Evolutionary conservation across 2,888 invertebrate genomes (phyloP), one percentile per base, ranked within the genome.

Genomic region (Phortica magna): DNA sequence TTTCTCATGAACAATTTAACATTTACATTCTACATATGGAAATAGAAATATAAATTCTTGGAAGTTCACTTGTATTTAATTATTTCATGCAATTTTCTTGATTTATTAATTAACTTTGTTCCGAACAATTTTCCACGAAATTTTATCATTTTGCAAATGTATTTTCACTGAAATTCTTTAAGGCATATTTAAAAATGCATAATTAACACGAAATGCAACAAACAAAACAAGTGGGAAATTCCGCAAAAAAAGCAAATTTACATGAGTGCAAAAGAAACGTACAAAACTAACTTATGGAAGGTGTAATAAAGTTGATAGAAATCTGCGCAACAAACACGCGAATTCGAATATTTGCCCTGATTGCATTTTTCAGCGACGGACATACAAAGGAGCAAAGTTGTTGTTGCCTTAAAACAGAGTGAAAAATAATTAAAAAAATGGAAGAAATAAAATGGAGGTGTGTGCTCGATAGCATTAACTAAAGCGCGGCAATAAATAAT

Each of bases 281-380:
- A 4, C 10, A 41, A 41, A 41, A 39, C 6, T 48, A 70, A 19
- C 48, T 48, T 48, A 70, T 48, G 22, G 41, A 43, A 70, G 68
- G 68, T 70, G 22, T 22, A 48, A 48, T 10, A 43, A 70, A 70
- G 48, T 22, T 70, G 68, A 70, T 70, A 48, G 42, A 65, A 39
- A 65, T 65, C 65, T 7, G 19, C 41, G 65, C 14, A 65, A 31
- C 53, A 71, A 71, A 55, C 70, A 71, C 70, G 70, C 70, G 17
- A 71, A 22, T 4, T 31, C 31, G 64, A 39, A 9, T 64, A 31
- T 64, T 22, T 31, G 31, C 31, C 53, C 12, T 53, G 1, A 5
- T 53, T 53, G 53, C 53, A n/a, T 5, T n/a, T 14, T 53, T 1
- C 10, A 53, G n/a, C 1, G 6, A 9, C 14, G 55, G 6, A 55